Percentiles rank a stretch among this genome's conserved stretches.
Evolutionary conservation across 1,140 invertebrate genomes (phyloP).

Genomic region (Melitaea cinxia): DNA sequence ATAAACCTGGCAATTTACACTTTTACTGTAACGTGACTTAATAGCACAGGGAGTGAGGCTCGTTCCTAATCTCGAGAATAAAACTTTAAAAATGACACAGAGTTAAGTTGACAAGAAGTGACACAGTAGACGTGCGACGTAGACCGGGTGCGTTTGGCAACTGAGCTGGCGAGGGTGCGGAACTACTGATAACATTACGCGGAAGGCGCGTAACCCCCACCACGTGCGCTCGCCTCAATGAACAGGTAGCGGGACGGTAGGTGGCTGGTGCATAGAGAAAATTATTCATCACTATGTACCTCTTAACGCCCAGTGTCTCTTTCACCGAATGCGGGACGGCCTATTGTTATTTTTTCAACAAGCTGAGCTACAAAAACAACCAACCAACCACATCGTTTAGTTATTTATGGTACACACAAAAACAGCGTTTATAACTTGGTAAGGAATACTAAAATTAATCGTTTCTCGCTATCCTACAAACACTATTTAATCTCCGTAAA

Average conservation of each 20-base stretch:
- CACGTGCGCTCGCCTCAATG: slow-evolving; percentile 63
- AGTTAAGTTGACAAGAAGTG: slow-evolving; percentile 61
- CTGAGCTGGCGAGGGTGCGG: slow-evolving; percentile 73
- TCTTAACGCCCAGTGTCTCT: background rate
- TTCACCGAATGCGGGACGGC: background rate
- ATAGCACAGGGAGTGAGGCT: slow-evolving; percentile 7
- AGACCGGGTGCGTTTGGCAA: slow-evolving; percentile 75
- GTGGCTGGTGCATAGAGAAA: slow-evolving; percentile 53
- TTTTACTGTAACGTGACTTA: slow-evolving; percentile 47
- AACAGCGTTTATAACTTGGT: background rate
- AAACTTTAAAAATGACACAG: slow-evolving; percentile 26
- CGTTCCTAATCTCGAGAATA: background rate
- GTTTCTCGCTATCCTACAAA: background rate
- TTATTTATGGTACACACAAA: too few species aligned
- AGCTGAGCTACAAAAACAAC: too few species aligned
- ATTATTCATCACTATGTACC: slow-evolving; percentile 29
- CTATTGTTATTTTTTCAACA: background rate
- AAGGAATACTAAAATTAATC: background rate
- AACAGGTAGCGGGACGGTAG: slow-evolving; percentile 71
- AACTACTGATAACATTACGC: slow-evolving; percentile 79
- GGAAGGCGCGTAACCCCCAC: slow-evolving; percentile 74
- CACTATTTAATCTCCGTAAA: slow-evolving; percentile 8
- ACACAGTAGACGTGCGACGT: slow-evolving; percentile 69
- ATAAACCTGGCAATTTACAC: slow-evolving; percentile 38
- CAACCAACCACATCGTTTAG: too few species aligned